Evolutionary conservation across 2,888 invertebrate species (phyloP), one percentile per base, ranked within the genome.

Genomic region (Papilio gigon): DNA sequence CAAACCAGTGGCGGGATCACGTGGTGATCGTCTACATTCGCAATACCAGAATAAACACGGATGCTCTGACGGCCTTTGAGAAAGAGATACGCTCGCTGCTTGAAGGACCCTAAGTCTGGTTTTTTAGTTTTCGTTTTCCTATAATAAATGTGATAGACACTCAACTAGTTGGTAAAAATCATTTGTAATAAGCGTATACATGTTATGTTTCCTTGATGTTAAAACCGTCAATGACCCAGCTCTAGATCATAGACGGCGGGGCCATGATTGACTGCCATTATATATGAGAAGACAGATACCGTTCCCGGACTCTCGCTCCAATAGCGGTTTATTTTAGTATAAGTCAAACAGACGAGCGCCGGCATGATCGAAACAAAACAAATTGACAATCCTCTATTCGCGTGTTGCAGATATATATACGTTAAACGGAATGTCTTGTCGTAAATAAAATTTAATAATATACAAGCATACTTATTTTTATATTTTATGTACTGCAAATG

Each of bases 241-340:
- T 6, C 47, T 47, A 63, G 64, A 68, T 68, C 64, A 68, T 40
- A 64, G 63, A 59, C 50, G 64, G 22, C 30, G 35, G 30, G 22
- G 37, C 30, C 42, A 14, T 68, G 74, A 73, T 74, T 75, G 75
- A 75, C 70, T 72, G 74, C 73, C 72, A 72, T 70, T 63, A 68
- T 67, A 64, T 65, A 68, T 65, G 64, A 35, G 68, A 59, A 60
- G 59, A 65, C 59, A 65, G 64, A 65, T 63, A 59, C 63, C 40
- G 59, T 68, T 71, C 67, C 70, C 63, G 70, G 70, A 40, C 68
- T 71, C 71, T 70, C 71, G 56, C 68, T 69, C 70, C 70, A 65
- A 67, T 71, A 70, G 71, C 63, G 47, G 62, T 72, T 74, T 76
- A 76, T 74, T 74, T 76, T 70, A 22, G 72, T 74, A 75, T 67